Conservation (phyloP, 2,888 invertebrate genomes). For the Oxystoma pomonae region DNA sequence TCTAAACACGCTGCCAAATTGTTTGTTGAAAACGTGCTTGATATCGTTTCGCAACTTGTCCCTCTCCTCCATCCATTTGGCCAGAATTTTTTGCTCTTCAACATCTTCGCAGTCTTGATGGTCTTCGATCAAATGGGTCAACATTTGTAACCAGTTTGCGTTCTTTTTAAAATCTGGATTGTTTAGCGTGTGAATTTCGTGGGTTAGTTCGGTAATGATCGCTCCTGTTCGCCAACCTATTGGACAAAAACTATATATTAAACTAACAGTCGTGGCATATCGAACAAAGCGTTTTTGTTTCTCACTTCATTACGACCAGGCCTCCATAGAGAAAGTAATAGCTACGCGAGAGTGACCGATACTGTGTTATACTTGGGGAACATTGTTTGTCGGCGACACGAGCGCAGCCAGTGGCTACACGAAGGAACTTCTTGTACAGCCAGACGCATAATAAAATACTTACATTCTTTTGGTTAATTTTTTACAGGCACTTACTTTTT, state of each 20-base stretch:
- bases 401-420: too few relatives aligned
- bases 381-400: too few relatives aligned
- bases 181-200: conserved; percentile 88
- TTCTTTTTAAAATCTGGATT: conserved; percentile 76
- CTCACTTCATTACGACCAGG: too few relatives aligned
- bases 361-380: too few relatives aligned
- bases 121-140: conserved; percentile 85
- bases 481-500: too few relatives aligned
- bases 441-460: too few relatives aligned
- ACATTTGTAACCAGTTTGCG: conserved; percentile 89
- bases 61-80: conserved; percentile 77
- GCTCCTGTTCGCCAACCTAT: conserved; percentile 88
- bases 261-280: too few relatives aligned
- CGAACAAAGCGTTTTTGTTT: too few relatives aligned
- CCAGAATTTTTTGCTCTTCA: conserved; percentile 61
- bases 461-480: too few relatives aligned
- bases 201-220: conserved; percentile 89
- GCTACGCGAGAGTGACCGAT: too few relatives aligned
- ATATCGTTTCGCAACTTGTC: conserved; percentile 76
- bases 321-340: too few relatives aligned
- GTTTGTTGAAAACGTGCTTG: conserved; percentile 89
- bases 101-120: conserved; percentile 76
- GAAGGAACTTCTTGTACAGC: too few relatives aligned
- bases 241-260: not conserved
- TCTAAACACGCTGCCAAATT: conserved; percentile 95